Conservation (phyloP, 2,113 vertebrate genomes). For the Ptilonorhynchus violaceus region DNA sequence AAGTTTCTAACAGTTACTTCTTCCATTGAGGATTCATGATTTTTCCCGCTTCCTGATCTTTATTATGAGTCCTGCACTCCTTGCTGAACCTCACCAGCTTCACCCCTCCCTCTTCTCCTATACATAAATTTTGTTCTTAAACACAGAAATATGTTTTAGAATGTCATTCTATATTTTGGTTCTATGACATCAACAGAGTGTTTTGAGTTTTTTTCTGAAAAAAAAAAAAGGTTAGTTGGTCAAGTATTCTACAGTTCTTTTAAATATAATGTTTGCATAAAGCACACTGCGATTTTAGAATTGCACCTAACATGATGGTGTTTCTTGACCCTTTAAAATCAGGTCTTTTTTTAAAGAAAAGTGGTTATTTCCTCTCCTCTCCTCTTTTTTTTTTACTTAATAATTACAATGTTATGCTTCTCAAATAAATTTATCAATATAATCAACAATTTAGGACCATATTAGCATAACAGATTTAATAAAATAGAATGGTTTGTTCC, state of each 20-base stretch:
- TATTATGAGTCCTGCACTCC: background rate
- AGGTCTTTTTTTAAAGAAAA: background rate
- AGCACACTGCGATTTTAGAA: background rate
- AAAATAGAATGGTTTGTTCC: background rate
- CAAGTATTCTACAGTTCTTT: background rate
- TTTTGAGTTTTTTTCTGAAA: rapidly evolving
- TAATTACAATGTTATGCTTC: background rate
- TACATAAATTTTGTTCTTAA: background rate
- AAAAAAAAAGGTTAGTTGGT: background rate
- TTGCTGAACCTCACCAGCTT: background rate
- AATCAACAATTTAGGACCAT: background rate
- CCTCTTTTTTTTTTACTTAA: background rate
- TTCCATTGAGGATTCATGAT: background rate
- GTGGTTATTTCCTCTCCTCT: background rate
- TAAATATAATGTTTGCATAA: background rate
- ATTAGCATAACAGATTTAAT: background rate
- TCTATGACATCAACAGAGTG: background rate
- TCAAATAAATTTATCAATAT: background rate
- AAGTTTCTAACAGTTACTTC: background rate
- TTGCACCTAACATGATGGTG: background rate
- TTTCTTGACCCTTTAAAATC: background rate
- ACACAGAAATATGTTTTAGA: background rate
- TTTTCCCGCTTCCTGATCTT: background rate
- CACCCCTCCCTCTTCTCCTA: background rate
- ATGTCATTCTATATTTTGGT: background rate